Percentiles rank a stretch among this genome's conserved stretches.
Evolutionary conservation across 2,797 vertebrate genomes (phyloP).

Genomic region (Pseudochaenichthys georgianus): DNA sequence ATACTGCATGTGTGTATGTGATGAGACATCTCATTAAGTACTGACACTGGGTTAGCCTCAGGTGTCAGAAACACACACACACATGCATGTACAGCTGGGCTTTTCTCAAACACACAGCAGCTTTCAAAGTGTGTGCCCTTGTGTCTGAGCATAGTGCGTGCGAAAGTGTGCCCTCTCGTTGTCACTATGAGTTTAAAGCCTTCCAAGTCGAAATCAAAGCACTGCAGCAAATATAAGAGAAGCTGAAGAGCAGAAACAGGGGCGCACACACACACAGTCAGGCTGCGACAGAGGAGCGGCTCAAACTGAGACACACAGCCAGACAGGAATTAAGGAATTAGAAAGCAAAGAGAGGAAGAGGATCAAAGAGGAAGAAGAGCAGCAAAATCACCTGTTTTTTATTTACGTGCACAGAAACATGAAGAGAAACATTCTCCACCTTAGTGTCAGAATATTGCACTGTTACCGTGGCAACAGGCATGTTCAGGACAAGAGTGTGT

Average conservation of each 20-base stretch:
- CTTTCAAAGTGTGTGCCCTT: conserved; percentile 24
- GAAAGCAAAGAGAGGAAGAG: conserved; percentile 26
- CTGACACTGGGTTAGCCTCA: conserved; percentile 43
- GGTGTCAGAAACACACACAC: conserved; percentile 42
- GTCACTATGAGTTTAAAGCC: conserved; percentile 52
- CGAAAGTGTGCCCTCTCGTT: conserved; percentile 50
- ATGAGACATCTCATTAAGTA: conserved; percentile 58
- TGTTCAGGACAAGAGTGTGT: conserved; percentile 36
- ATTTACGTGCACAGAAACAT: conserved; percentile 36
- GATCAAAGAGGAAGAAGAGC: conserved; percentile 41
- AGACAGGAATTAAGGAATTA: conserved; percentile 62
- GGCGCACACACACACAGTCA: conserved; percentile 12
- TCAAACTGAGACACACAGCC: conserved; percentile 53
- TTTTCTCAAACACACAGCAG: conserved; percentile 6
- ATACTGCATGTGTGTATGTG: conserved; percentile 25
- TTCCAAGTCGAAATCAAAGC: conserved; percentile 65
- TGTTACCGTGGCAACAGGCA: conserved; percentile 69
- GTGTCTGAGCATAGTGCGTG: neutral
- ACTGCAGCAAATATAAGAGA: conserved; percentile 61
- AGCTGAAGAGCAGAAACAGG: conserved; percentile 58
- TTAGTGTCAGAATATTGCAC: conserved; percentile 16
- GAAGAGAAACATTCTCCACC: conserved; percentile 32
- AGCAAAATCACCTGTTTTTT: conserved; percentile 15
- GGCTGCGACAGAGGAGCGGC: conserved; percentile 60
- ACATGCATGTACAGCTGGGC: conserved; percentile 3